Conservation (phyloP, 2,113 vertebrate species). For the Scomber japonicus region DNA sequence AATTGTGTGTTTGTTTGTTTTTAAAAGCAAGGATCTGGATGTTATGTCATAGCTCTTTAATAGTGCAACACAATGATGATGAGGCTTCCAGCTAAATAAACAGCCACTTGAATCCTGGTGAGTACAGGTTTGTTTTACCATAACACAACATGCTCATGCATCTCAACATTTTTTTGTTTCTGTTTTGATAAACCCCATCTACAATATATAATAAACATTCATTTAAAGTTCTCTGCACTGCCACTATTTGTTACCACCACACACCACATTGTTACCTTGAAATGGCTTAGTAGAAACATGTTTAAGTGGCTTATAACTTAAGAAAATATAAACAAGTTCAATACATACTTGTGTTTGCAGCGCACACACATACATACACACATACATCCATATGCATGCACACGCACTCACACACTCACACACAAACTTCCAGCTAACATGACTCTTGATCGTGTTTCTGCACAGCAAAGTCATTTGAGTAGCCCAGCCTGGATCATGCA, state of each 20-base stretch:
- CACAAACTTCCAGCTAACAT: conserved; percentile 27
- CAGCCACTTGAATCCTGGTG: neutral
- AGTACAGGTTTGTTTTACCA: neutral
- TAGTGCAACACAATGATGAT: neutral
- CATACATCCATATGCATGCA: conserved; percentile 1
- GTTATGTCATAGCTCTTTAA: neutral
- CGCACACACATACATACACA: conserved; percentile 1
- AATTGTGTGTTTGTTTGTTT: too few species aligned
- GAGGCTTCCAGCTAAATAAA: neutral
- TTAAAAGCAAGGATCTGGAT: neutral
- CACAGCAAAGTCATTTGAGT: conserved; percentile 74
- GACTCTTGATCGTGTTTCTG: conserved; percentile 64
- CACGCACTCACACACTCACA: neutral
- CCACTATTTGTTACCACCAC: neutral
- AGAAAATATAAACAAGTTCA: conserved; percentile 21
- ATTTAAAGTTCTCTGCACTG: neutral
- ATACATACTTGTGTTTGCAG: conserved; percentile 2
- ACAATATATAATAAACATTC: neutral
- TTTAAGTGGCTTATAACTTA: conserved; percentile 1
- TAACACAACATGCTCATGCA: neutral
- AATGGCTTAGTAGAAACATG: conserved; percentile 1
- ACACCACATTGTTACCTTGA: conserved; percentile 12
- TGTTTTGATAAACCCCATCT: neutral
- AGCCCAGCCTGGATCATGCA: conserved; percentile 72
- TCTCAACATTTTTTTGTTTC: neutral